Evolutionary conservation across 1,140 invertebrate genomes (phyloP), one percentile per base, ranked within the genome.

Genomic region (Drosophila miranda): DNA sequence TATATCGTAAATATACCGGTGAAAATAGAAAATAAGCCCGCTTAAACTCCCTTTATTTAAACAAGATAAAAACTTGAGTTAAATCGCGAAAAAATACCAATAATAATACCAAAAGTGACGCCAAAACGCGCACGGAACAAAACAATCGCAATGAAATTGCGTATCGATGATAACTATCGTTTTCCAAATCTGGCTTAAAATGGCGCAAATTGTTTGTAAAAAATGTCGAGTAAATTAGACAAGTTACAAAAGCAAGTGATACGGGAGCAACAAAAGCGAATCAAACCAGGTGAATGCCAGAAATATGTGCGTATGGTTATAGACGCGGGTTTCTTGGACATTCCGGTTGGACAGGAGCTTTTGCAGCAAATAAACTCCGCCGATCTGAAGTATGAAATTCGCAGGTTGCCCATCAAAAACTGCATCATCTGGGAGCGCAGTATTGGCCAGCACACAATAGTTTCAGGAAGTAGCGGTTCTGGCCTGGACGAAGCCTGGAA

Each of bases 241-340:
- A 89, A 89, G 48, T n/a, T 91, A 52, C 58, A 69, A 70, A 91
- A 77, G 59, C 91, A 84, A 48, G 86, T 68, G 48, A 78, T 79
- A 11, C 77, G 54, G 34, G 82, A 72, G 75, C 77, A 81, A 63
- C 91, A 76, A 90, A 92, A 89, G 57, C 90, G 60, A 3, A 86
- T 91, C 1, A 92, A 92, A 53, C 92, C 92, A 5, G 92, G 92
- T 2, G 92, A 93, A 73, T 92, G 92, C 45, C 74, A 93, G 9
- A 93, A 92, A 89, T 93, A 91, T 61, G 92, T 93, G 14, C 70
- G 91, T 42, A 64, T 92, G 3, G 72, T 92, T 11, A 41, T 94
- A 11, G 93, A 94, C 67, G 46, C 83, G 28, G 58, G 55, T 2
- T 56, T 90, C 6, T 13, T 76, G 13, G 13, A 34, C 2, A 42